Base-by-base conservation (phyloP, 2,113 vertebrate genomes). In the Herpailurus yagouaroundi region DNA sequence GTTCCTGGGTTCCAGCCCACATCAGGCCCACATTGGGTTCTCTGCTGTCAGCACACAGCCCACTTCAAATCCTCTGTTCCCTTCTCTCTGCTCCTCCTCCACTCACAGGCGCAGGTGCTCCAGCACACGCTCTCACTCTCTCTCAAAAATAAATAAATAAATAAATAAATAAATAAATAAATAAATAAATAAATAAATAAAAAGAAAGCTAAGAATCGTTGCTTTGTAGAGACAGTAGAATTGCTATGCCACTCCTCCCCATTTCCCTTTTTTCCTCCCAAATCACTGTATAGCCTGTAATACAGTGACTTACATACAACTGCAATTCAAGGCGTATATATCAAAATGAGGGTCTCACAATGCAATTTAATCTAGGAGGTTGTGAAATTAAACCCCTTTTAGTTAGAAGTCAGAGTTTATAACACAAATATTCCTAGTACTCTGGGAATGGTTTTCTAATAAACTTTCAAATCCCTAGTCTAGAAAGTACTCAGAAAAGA, bases 381-480 rank as follows among this genome's bases (percentile, higher is more conserved):
- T 88, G 33, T 80, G 21, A 97, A 94, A 95, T 83, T 74, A 81
- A 96, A 69, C 25, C 18, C 48, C 18, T 63, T 36, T 66, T 88
- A 91, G 23, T 57, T 81, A 81, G 64, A 94, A 33, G 2, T 48
- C 29, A n/a, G 31, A 93, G 76, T 66, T 84, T 91, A 31, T 84
- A 81, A 87, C 55, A 27, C 10, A 89, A 91, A 60, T 60, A 84
- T 23, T 41, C 25, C 36, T 74, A 66, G 33, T 52, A 96, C 25
- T 57, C 41, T 81, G 31, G 85, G 45, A 38, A 38, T 25, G 7
- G 45, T 71, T 96, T 91, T 84, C 92, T 85, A 81, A 93, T 73
- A 76, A 95, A 86, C 52, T 89, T 96, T 76, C 15, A 96, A 90
- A 91, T 89, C 36, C 23, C 50, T 81, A 36, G 45, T 69, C 87